phyloP scores from a whole-genome alignment of 1,140 invertebrate species.

The Drosophila busckii region DNA sequence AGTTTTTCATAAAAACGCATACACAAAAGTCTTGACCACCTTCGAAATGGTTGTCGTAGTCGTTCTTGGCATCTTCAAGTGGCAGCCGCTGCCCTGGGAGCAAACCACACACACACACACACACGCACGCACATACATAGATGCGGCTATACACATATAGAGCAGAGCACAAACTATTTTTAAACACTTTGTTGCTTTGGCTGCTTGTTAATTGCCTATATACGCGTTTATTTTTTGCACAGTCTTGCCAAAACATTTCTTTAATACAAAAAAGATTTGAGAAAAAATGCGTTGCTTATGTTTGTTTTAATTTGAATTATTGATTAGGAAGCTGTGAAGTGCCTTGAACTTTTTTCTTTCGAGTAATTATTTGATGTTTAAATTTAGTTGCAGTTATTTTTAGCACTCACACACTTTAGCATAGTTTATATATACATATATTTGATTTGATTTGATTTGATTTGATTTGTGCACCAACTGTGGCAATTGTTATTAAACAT shows the following conservation, averaged over 20 bases:
- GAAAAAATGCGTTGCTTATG: slow-evolving; percentile 19
- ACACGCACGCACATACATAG: slow-evolving; percentile 20
- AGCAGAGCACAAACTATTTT: slow-evolving; percentile 50
- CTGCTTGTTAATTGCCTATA: slow-evolving; percentile 33
- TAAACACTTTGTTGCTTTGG: slow-evolving; percentile 50
- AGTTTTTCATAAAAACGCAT: slow-evolving; percentile 18
- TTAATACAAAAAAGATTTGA: slow-evolving; percentile 13
- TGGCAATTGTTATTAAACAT: slow-evolving; percentile 34
- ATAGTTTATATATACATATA: background rate
- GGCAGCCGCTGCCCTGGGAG: slow-evolving; percentile 28
- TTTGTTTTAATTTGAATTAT: slow-evolving; percentile 29
- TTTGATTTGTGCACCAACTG: slow-evolving; percentile 8
- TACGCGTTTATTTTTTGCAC: slow-evolving; percentile 40
- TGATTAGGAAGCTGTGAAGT: slow-evolving; percentile 31
- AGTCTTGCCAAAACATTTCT: slow-evolving; percentile 23
- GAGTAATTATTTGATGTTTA: slow-evolving; percentile 26
- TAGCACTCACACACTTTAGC: slow-evolving; percentile 51
- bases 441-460: slow-evolving; percentile 23
- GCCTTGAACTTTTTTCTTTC: slow-evolving; percentile 44
- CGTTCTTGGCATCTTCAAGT: slow-evolving; percentile 30
- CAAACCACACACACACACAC: slow-evolving; percentile 12
- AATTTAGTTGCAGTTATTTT: slow-evolving; percentile 54
- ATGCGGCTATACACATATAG: slow-evolving; percentile 19
- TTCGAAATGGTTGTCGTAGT: slow-evolving; percentile 12
- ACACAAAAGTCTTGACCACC: background rate